Evolutionary conservation across 2,797 vertebrate species (phyloP).

Genomic region (Neoniphon sammara): DNA sequence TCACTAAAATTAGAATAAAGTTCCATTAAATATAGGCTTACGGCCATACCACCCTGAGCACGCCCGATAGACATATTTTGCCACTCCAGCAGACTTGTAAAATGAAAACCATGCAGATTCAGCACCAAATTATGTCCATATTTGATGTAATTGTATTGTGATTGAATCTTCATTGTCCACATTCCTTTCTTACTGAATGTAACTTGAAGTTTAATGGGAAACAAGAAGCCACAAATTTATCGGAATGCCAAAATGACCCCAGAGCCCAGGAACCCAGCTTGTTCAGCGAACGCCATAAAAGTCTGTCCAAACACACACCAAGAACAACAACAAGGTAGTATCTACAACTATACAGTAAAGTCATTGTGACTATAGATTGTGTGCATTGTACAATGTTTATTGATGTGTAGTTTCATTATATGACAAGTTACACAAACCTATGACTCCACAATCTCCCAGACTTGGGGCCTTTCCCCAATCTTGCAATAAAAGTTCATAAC

Average conservation of each 20-base stretch:
- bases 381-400: conserved; percentile 34
- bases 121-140: too few relatives aligned
- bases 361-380: background rate
- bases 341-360: too few relatives aligned
- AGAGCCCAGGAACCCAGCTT: background rate
- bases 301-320: background rate
- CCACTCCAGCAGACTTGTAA: too few relatives aligned
- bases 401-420: conserved; percentile 17
- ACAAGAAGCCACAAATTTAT: background rate
- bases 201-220: background rate
- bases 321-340: background rate
- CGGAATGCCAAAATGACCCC: background rate
- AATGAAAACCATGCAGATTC: too few relatives aligned
- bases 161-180: too few relatives aligned
- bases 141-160: too few relatives aligned
- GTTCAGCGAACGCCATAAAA: background rate
- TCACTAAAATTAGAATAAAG: too few relatives aligned
- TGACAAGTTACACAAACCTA: conserved; percentile 31
- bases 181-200: too few relatives aligned
- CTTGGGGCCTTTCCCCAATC: background rate
- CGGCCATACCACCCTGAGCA: too few relatives aligned
- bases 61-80: too few relatives aligned
- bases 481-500: conserved; percentile 34
- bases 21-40: too few relatives aligned
- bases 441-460: conserved; percentile 12